phyloP scores from a whole-genome alignment of 2,113 vertebrate genomes.

The Pycnonotus jocosus region DNA sequence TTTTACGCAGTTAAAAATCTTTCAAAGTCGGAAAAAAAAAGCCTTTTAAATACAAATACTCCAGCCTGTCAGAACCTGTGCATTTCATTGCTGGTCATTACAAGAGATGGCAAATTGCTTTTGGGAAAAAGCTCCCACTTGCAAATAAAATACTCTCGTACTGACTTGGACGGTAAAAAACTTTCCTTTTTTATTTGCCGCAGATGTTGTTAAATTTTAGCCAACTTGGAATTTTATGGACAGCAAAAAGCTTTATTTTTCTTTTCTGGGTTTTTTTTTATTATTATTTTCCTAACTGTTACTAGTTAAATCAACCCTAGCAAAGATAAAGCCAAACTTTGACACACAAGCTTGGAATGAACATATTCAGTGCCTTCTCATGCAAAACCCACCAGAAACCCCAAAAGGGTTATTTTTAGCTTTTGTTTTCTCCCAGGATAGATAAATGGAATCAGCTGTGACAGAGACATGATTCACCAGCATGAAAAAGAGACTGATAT shows the following conservation, averaged over 20 bases:
- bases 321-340: constrained; percentile 50
- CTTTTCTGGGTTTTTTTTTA: neutral
- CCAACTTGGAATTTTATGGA: constrained; percentile 7
- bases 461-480: constrained; percentile 51
- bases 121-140: neutral
- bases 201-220: constrained; percentile 36
- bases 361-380: neutral
- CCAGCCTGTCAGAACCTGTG: neutral
- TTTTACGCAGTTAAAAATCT: neutral
- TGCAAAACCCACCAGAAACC: constrained; percentile 52
- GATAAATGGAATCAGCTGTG: constrained; percentile 65
- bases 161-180: neutral
- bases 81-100: neutral
- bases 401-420: constrained; percentile 60
- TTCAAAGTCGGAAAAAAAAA: neutral
- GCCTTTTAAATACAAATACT: neutral
- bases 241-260: neutral
- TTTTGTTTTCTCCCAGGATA: constrained; percentile 47
- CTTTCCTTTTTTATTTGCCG: neutral
- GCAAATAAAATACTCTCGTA: neutral
- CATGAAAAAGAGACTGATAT: constrained; percentile 39
- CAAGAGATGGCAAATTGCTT: neutral
- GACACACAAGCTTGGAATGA: constrained; percentile 44
- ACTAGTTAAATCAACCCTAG: neutral
- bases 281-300: neutral